Conservation (phyloP, 1,140 invertebrate species). For the Agraylea sexmaculata region DNA sequence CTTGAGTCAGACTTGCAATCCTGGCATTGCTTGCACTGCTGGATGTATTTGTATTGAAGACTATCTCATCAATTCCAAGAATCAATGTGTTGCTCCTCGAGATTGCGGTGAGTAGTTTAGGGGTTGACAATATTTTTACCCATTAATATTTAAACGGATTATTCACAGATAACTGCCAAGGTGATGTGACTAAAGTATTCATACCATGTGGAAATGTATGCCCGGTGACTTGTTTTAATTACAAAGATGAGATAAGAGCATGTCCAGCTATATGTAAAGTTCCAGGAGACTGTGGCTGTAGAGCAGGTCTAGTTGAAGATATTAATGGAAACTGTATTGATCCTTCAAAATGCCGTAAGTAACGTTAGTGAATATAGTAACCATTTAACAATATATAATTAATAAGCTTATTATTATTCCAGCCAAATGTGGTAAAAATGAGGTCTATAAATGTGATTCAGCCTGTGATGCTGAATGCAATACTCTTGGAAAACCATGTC, state of each 20-base stretch:
- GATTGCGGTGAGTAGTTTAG: too few species aligned
- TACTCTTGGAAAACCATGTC: too few species aligned
- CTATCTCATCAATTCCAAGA: background rate
- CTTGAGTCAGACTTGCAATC: background rate
- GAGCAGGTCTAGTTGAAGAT: conserved; percentile 1
- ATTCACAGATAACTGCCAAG: too few species aligned
- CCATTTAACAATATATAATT: background rate
- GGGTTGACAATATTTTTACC: too few species aligned
- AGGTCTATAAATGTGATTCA: too few species aligned
- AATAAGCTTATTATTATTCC: background rate
- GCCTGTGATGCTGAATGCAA: too few species aligned
- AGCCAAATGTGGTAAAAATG: too few species aligned
- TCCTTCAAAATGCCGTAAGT: conserved; percentile 3
- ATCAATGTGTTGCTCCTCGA: background rate
- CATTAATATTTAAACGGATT: too few species aligned
- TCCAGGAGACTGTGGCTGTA: conserved; percentile 4
- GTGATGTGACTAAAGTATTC: too few species aligned
- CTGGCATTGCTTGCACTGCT: background rate
- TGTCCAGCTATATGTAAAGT: background rate
- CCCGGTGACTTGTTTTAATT: background rate
- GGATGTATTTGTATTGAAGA: conserved; percentile 7
- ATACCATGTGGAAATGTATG: background rate
- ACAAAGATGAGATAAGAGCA: background rate
- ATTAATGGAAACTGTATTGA: conserved; percentile 1
- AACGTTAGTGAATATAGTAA: conserved; percentile 4